Conservation (phyloP, 2,888 invertebrate species). For the Lasioglossum vierecki region DNA sequence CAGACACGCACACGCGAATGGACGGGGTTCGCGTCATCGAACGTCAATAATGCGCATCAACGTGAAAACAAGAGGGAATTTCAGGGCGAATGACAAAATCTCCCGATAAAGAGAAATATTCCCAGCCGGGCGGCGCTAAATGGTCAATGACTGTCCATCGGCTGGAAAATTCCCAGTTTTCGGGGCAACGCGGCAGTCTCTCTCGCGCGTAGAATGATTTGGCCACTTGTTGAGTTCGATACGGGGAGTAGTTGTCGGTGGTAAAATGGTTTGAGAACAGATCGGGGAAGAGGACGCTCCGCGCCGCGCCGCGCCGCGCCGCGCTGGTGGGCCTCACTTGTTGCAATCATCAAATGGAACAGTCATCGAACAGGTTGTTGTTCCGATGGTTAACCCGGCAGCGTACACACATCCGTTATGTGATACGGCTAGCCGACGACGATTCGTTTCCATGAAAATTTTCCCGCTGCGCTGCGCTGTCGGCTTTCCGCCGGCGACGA, state of each 20-base stretch:
- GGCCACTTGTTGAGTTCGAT: constrained; percentile 81
- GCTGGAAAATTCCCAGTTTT: constrained; percentile 68
- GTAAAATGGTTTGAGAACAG: constrained; percentile 73
- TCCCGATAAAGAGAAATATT: constrained; percentile 40
- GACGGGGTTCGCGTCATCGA: constrained; percentile 15
- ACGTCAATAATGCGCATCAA: constrained; percentile 8
- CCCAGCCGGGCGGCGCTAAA: constrained; percentile 56
- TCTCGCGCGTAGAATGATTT: constrained; percentile 78
- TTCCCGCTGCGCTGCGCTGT: constrained; percentile 36
- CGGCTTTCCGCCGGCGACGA: neutral
- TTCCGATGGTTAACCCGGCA: constrained; percentile 70
- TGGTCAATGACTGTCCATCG: constrained; percentile 67
- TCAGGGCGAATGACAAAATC: constrained; percentile 30
- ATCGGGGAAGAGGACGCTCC: constrained; percentile 59
- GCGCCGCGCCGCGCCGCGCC: constrained; percentile 18
- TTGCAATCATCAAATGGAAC: constrained; percentile 83
- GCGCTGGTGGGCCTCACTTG: constrained; percentile 77
- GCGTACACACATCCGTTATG: constrained; percentile 48
- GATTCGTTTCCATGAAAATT: constrained; percentile 68
- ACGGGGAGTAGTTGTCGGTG: constrained; percentile 73
- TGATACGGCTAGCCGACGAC: constrained; percentile 56
- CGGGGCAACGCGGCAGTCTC: constrained; percentile 47
- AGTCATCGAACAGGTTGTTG: constrained; percentile 83
- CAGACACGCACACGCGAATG: neutral
- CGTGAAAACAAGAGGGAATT: constrained; percentile 30